These are phyloP conservation scores for Pelodytes ibericus DNA, from an alignment of 2,797 vertebrate genomes.

Conservation along the genomic window DNA sequence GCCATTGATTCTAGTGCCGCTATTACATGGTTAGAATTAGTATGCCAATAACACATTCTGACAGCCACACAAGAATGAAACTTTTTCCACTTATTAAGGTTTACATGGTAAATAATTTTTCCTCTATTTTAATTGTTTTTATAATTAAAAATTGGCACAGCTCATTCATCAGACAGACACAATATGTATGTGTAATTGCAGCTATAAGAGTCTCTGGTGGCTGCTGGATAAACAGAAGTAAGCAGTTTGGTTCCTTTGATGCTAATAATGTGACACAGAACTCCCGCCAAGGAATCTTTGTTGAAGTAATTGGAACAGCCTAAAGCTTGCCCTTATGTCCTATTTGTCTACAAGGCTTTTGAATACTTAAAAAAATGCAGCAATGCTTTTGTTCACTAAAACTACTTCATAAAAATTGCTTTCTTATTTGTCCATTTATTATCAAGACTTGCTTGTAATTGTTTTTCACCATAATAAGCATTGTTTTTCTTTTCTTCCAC, in stretches of 20 bases:
- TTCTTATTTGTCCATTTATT: too few species aligned
- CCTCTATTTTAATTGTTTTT: slow-evolving; percentile 30
- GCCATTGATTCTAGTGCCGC: not conserved
- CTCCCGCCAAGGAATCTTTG: slow-evolving; percentile 7
- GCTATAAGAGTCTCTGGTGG: slow-evolving; percentile 15
- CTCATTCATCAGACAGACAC: slow-evolving; percentile 35
- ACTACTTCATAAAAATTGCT: not conserved
- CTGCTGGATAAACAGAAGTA: slow-evolving; percentile 3
- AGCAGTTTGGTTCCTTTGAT: slow-evolving; percentile 31
- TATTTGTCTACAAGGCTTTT: slow-evolving; percentile 9
- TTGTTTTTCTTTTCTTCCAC: too few species aligned
- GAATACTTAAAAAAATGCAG: not conserved
- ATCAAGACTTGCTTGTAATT: not conserved
- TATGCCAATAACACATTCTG: slow-evolving; percentile 17
- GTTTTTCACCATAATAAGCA: not conserved
- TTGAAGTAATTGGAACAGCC: slow-evolving; percentile 27
- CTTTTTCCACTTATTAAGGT: slow-evolving; percentile 13
- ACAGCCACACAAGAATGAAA: slow-evolving; percentile 1
- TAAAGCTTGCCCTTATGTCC: not conserved
- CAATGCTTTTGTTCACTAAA: not conserved
- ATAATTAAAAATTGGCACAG: slow-evolving; percentile 31
- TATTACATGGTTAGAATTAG: not conserved
- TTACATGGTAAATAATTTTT: not conserved
- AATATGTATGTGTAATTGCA: slow-evolving; percentile 7
- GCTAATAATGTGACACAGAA: slow-evolving; percentile 13